Evolutionary conservation across 2,888 invertebrate species (phyloP), one percentile per base, ranked within the genome.

Genomic region (Agriopis leucophaearia): DNA sequence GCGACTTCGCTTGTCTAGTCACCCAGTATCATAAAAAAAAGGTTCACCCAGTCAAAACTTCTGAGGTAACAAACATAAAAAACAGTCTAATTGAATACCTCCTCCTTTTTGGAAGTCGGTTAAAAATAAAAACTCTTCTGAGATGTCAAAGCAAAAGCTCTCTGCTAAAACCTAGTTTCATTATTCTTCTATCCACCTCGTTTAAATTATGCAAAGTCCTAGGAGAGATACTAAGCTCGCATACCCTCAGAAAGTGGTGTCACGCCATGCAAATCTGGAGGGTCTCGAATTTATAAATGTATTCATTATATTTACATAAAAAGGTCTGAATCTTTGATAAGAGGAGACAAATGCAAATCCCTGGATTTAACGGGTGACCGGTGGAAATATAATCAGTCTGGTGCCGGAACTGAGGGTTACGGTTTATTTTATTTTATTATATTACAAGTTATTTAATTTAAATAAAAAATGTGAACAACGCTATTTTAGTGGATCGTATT

Each of bases 261-360:
- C 64, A 64, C 64, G 61, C 52, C 47, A 66, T 70, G 70, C 66
- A 70, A 70, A 70, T 70, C 66, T 45, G 52, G 64, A 56, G 51
- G 70, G 68, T 64, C 68, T 58, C 60, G 60, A 64, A 66, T 70
- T 70, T 66, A 67, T 72, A 73, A 75, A 75, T 73, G 62, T 75
- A 74, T 75, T 75, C 75, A 72, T 64, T 70, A 67, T 74, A 75
- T 75, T 75, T 70, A 71, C 75, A 74, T 75, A 74, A 75, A 75
- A 75, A 75, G 75, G 75, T 75, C 72, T 66, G 67, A 62, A 62
- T 70, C 71, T 72, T 73, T 74, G 74, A 72, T 73, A 75, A 72
- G 66, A 67, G 68, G 69, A 72, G 71, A 71, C 74, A 71, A 74
- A 76, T 76, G 72, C 73, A 76, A 76, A 76, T 75, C 71, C 58